Percentiles rank a stretch among this genome's conserved stretches.
These are phyloP conservation scores for Trididemnum clinides DNA, from an alignment of 23 tunicate species.

Conservation along the genomic window DNA sequence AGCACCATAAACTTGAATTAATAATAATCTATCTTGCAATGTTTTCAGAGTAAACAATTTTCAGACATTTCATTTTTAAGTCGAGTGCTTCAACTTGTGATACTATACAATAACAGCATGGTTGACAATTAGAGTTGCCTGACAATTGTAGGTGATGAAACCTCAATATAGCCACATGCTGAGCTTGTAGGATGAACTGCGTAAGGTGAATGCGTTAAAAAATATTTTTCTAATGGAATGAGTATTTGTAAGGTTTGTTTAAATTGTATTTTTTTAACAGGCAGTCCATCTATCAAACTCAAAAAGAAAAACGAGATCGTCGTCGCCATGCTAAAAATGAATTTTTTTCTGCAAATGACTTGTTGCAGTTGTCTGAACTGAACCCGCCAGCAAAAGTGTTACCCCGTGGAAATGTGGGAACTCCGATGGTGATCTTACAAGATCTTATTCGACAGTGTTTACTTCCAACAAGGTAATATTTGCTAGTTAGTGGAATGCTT, in stretches of 20 bases:
- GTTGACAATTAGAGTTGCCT: too few species aligned
- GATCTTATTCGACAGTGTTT: constrained; percentile 55
- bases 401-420: constrained; percentile 94
- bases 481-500: too few species aligned
- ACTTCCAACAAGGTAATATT: constrained; percentile 63
- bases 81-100: too few species aligned
- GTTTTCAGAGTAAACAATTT: too few species aligned
- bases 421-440: constrained; percentile 48
- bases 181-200: not conserved
- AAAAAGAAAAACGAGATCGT: constrained; percentile 11
- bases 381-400: constrained; percentile 66
- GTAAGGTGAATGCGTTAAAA: too few species aligned
- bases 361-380: constrained; percentile 72
- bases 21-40: too few species aligned
- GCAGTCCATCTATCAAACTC: constrained; percentile 2
- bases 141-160: too few species aligned
- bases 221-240: too few species aligned
- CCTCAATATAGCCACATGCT: not conserved
- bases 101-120: too few species aligned
- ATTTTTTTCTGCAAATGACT: constrained; percentile 34
- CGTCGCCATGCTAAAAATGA: constrained; percentile 46
- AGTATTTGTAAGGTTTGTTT: too few species aligned
- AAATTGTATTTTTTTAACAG: not conserved
- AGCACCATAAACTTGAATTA: too few species aligned
- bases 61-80: too few species aligned